Percentiles rank a stretch among this genome's conserved stretches.
phyloP scores from a whole-genome alignment of 2,113 vertebrate species.

The Centropus bengalensis region DNA sequence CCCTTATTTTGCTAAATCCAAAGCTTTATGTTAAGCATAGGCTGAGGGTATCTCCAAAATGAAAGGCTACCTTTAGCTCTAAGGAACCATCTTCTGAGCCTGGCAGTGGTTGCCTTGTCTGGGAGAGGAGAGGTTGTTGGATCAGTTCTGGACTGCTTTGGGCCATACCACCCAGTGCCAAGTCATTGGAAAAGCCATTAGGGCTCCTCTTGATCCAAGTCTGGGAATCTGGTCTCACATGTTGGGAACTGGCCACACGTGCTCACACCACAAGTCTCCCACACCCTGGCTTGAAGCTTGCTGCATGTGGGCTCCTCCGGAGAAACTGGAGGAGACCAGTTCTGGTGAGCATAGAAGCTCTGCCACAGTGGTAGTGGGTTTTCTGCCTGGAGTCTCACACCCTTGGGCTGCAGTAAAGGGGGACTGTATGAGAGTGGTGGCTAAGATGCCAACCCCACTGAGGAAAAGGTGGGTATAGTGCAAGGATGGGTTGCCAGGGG shows the following conservation, averaged over 20 bases:
- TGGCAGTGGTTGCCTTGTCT: not conserved
- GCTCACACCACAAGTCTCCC: not conserved
- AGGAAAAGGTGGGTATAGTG: not conserved
- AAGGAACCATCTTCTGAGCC: not conserved
- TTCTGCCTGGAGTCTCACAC: not conserved
- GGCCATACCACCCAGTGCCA: not conserved
- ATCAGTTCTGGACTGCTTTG: fast-evolving
- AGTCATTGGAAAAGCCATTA: not conserved
- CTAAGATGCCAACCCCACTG: not conserved
- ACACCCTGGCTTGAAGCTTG: not conserved
- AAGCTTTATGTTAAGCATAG: not conserved
- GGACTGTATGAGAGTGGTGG: not conserved
- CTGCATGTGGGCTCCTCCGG: not conserved
- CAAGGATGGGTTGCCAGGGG: not conserved
- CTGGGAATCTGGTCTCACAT: not conserved
- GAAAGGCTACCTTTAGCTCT: not conserved
- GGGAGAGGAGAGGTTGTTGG: not conserved
- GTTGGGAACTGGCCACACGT: fast-evolving
- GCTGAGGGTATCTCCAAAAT: not conserved
- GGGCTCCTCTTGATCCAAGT: not conserved
- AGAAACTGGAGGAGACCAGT: not conserved
- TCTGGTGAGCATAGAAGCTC: not conserved
- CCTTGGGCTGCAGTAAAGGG: not conserved
- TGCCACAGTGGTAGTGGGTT: not conserved
- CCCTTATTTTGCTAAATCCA: not conserved